phyloP scores from a whole-genome alignment of 2,888 invertebrate genomes.

The Campopleginae sp. region DNA sequence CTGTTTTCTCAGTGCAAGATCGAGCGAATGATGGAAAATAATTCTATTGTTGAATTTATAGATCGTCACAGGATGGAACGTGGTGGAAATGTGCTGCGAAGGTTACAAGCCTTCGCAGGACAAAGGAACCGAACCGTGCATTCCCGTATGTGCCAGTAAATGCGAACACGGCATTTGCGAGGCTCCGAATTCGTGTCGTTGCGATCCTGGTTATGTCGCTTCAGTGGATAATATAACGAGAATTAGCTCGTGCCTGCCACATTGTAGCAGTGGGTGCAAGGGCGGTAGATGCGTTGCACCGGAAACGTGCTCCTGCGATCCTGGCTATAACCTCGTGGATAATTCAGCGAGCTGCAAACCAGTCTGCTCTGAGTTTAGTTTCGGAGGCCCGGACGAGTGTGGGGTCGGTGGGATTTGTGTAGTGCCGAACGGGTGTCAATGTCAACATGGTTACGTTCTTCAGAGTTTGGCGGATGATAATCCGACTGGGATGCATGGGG shows the following conservation, averaged over 20 bases:
- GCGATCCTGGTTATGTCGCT: constrained; percentile 50
- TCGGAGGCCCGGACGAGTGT: constrained; percentile 36
- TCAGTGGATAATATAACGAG: constrained; percentile 12
- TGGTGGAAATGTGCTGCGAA: constrained; percentile 57
- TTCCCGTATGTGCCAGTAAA: constrained; percentile 57
- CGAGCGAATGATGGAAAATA: too few relatives aligned
- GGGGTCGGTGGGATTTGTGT: constrained; percentile 38
- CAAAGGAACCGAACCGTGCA: constrained; percentile 29
- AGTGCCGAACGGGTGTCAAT: constrained; percentile 52
- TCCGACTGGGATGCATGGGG: neutral
- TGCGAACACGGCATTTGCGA: constrained; percentile 59
- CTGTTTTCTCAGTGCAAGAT: too few relatives aligned
- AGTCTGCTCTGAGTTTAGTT: constrained; percentile 4
- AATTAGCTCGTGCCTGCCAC: constrained; percentile 76
- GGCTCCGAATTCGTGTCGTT: constrained; percentile 56
- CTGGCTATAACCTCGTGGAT: constrained; percentile 78
- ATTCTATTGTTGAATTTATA: neutral
- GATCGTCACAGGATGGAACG: constrained; percentile 54
- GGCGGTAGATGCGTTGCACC: constrained; percentile 84
- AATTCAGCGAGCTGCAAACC: constrained; percentile 45
- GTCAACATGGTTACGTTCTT: constrained; percentile 49
- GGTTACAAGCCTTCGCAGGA: constrained; percentile 48
- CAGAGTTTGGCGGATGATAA: neutral
- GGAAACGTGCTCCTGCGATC: constrained; percentile 76
- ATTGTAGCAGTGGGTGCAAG: constrained; percentile 80